Conservation (phyloP, 1,140 invertebrate genomes). For the Conus ventricosus region DNA sequence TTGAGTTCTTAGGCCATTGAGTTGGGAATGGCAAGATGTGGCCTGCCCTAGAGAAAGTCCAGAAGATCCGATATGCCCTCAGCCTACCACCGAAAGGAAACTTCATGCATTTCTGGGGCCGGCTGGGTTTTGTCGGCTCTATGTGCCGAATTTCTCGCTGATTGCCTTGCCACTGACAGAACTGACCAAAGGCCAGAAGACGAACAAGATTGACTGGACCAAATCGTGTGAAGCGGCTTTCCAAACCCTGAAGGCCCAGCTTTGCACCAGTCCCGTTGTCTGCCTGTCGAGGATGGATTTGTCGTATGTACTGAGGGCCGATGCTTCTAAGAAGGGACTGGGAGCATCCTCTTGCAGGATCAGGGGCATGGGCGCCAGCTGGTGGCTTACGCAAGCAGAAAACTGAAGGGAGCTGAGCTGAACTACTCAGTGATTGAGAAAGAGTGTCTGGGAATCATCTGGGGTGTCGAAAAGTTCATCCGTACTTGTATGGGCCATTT, state of each 20-base stretch:
- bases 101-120: constrained; percentile 56
- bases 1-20: constrained; percentile 43
- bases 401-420: constrained; percentile 38
- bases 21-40: constrained; percentile 55
- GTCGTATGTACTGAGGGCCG: constrained; percentile 64
- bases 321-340: constrained; percentile 48
- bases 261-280: constrained; percentile 46
- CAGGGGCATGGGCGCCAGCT: constrained; percentile 42
- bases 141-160: constrained; percentile 53
- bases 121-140: constrained; percentile 46
- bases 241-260: constrained; percentile 19
- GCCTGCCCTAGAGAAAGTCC: constrained; percentile 65
- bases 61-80: constrained; percentile 65
- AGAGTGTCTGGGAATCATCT: constrained; percentile 73
- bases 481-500: constrained; percentile 61
- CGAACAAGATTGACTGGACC: constrained; percentile 6
- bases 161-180: constrained; percentile 55
- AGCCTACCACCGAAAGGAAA: constrained; percentile 53
- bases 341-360: constrained; percentile 52
- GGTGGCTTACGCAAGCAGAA: constrained; percentile 52
- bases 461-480: constrained; percentile 71
- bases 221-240: constrained; percentile 18
- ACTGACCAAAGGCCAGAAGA: constrained; percentile 25
- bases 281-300: constrained; percentile 63
- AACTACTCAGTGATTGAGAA: constrained; percentile 72